Evolutionary conservation across 2,113 vertebrate genomes (phyloP), one percentile per base, ranked within the genome.

Genomic region (Bubalus kerabau): DNA sequence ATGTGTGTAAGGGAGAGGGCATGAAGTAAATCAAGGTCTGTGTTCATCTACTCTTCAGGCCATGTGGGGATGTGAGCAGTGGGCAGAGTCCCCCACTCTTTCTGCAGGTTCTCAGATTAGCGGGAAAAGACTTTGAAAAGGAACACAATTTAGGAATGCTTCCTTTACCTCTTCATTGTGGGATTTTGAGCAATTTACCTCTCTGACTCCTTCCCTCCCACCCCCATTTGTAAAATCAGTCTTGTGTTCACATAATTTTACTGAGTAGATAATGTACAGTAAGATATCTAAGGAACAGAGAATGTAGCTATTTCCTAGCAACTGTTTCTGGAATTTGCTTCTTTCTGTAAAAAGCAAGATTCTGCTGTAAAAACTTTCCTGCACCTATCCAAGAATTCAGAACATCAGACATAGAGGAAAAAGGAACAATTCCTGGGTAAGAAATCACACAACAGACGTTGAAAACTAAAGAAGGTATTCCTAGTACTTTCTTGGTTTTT

Each of bases 321-420:
- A 71, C 10, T 12, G 40, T 91, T 87, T 88, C 82, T 88, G 4
- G 40, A 84, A 91, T 93, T 40, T 87, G 16, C 12, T 91, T 85
- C 43, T 78, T 90, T 76, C 56, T 84, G 60, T 86, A 24, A 76
- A 95, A 82, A 62, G 12, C 21, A 86, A 86, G 36, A 90, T 6
- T 67, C 12, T 93, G 15, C 12, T 76, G 7, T 62, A 36, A 95
- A 67, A 81, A 52, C n/a, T 82, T 36, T 40, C 13, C 50, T 76
- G 13, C 0, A 3, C 86, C 16, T 90, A 71, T 60, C 15, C 36
- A 28, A 86, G 17, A 62, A 93, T 76, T 93, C 56, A 67, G 40
- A 83, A 54, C 1, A 56, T n/a, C 24, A 62, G 57, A 59, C 40
- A 59, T 50, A 48, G 43, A 85, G 5, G 28, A 36, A 52, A 92